A percentile compares a stretch with the other conserved stretches of the same genome.
These are phyloP conservation scores for Plecotus auritus DNA, from an alignment of 2,113 vertebrate species.

Conservation along the genomic window DNA sequence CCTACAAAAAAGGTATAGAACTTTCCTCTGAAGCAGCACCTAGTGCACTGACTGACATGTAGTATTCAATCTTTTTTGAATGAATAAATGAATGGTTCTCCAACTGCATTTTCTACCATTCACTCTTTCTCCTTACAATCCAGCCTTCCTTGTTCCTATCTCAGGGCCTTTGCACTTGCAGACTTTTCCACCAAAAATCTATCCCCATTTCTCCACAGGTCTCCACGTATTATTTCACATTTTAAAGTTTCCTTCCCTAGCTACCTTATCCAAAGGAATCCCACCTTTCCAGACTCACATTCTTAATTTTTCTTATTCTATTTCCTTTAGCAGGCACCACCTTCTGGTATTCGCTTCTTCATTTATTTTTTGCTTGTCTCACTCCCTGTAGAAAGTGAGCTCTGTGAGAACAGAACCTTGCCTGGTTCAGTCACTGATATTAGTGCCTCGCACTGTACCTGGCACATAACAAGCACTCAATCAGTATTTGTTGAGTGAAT, in stretches of 20 bases:
- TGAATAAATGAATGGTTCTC: neutral
- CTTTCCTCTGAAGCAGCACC: neutral
- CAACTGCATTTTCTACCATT: neutral
- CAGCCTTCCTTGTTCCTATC: neutral
- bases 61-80: neutral
- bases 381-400: neutral
- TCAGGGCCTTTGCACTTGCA: neutral
- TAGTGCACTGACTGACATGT: accelerated
- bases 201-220: neutral
- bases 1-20: neutral
- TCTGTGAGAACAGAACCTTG: neutral
- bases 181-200: neutral
- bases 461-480: neutral
- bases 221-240: neutral
- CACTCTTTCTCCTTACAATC: neutral
- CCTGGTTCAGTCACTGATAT: neutral
- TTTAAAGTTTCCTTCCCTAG: neutral
- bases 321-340: neutral
- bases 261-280: neutral
- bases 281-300: neutral
- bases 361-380: neutral
- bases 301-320: neutral
- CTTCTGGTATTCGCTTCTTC: neutral
- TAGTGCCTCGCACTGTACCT: neutral
- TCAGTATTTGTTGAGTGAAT: neutral